Evolutionary conservation across 2,888 invertebrate species (phyloP), one percentile per base, ranked within the genome.

Genomic region (Epinotia brunnichana): DNA sequence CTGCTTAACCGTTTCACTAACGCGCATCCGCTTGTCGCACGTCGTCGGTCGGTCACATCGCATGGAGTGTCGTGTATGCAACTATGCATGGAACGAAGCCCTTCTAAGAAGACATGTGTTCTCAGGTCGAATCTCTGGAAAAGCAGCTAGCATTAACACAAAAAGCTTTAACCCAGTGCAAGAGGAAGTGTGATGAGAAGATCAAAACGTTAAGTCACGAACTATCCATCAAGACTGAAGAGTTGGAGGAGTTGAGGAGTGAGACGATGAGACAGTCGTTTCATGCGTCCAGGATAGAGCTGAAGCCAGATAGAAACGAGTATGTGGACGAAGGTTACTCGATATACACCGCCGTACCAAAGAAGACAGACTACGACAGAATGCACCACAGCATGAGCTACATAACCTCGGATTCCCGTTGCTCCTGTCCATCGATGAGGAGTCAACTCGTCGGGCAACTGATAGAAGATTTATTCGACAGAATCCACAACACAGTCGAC

Each of bases 51-150:
- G 79, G 81, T 82, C 85, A 84, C 85, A 79, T 82, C 82, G 91
- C 91, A 90, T 89, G 76, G 80, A 76, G 75, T 77, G 81, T 77
- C 78, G 80, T 88, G 89, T 89, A 44, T 53, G 7, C n/a, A n/a
- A n/a, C n/a, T 24, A 2, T 51, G 90, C 90, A 90, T 88, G 90
- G 85, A 86, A 81, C 76, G 76, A 78, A 83, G 86, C 84, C 77
- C 81, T 84, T 87, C 78, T 90, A 91, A 91, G 91, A 86, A 89
- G 89, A 86, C 80, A 79, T 91, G 88, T 92, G 87, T 93, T 90
- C 92, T 86, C 92, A 94, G 94, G 94, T 94, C 39, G 94, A 94
- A 85, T 95, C 94, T 78, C 87, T 95, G 80, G 95, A 94, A 84
- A 90, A 93, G 80, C 94, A 94, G 88, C 87, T 95, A 77, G 82